These are phyloP conservation scores for Himalopsyche tibetana DNA, from an alignment of 2,888 invertebrate species.

Conservation along the genomic window DNA sequence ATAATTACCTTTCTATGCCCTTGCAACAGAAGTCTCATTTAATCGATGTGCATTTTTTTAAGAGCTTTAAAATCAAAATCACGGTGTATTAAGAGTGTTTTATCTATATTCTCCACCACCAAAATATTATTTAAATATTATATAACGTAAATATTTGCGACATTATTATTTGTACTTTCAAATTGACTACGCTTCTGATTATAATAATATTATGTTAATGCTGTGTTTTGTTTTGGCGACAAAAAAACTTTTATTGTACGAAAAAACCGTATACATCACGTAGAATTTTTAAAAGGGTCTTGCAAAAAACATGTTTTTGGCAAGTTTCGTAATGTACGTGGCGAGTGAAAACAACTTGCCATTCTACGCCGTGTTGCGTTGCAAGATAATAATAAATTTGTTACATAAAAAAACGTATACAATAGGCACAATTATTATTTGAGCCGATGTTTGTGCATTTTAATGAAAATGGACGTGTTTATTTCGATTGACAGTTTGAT, in stretches of 20 bases:
- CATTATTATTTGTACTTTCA: neutral
- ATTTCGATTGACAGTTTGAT: conserved; percentile 7
- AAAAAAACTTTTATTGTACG: neutral
- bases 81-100: too few relatives aligned
- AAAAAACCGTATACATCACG: neutral
- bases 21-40: too few relatives aligned
- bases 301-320: conserved; percentile 8
- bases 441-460: neutral
- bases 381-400: neutral
- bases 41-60: too few relatives aligned
- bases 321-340: conserved; percentile 4
- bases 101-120: too few relatives aligned
- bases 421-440: neutral
- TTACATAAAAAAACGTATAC: conserved; percentile 5
- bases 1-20: too few relatives aligned
- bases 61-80: too few relatives aligned
- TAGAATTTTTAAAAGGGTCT: too few relatives aligned
- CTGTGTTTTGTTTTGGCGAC: neutral
- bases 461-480: conserved; percentile 26
- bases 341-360: neutral
- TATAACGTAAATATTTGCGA: neutral
- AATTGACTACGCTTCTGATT: neutral
- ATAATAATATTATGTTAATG: neutral
- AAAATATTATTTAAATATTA: neutral
- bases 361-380: neutral